phyloP scores from a whole-genome alignment of 2,797 vertebrate genomes.

The Myotis daubentonii region DNA sequence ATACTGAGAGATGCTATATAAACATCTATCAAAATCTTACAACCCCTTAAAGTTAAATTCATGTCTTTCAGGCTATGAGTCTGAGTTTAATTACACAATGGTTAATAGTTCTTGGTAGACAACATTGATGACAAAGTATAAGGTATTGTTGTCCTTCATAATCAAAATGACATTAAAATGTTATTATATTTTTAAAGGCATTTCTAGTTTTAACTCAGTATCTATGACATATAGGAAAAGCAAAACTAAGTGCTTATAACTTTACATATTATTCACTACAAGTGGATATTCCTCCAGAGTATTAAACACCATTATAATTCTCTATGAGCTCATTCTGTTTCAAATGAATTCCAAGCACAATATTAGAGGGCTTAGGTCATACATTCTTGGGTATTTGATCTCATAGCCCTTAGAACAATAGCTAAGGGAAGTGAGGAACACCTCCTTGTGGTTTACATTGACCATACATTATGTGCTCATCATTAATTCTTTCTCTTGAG shows the following conservation, averaged over 20 bases:
- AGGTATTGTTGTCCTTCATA: neutral
- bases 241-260: neutral
- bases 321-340: neutral
- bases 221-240: neutral
- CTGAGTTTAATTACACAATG: neutral
- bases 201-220: slow-evolving; percentile 24
- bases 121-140: neutral
- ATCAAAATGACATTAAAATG: neutral
- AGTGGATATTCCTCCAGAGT: neutral
- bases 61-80: neutral
- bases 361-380: neutral
- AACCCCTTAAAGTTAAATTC: neutral
- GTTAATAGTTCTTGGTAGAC: neutral
- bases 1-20: neutral
- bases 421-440: neutral
- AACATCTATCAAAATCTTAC: neutral
- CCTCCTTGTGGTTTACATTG: neutral
- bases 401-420: neutral
- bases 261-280: neutral
- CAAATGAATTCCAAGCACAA: neutral
- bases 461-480: neutral
- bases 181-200: neutral
- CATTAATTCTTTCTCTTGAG: neutral
- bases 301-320: neutral
- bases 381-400: neutral